Evolutionary conservation across 92 coral and sea anemone genomes (phyloP).

Genomic region (Parazoanthus swiftii): DNA sequence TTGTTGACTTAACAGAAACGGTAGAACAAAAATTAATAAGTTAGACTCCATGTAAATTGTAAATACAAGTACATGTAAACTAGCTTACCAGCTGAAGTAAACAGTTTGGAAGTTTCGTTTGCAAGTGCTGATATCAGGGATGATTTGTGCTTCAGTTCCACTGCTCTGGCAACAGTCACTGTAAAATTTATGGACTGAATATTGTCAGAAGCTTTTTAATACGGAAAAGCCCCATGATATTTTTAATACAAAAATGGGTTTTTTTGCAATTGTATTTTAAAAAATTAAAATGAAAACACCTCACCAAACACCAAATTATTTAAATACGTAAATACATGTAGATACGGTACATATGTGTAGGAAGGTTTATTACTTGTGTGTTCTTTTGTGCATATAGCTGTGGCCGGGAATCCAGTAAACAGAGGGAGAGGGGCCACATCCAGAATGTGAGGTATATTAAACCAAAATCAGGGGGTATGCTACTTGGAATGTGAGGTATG

Average conservation of each 20-base stretch:
- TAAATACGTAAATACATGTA: no score
- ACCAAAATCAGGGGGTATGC: no score
- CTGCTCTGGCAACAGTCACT: conserved; percentile 99
- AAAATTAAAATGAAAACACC: no score
- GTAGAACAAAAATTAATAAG: background rate
- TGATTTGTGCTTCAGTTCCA: conserved; percentile 93
- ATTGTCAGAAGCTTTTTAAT: background rate
- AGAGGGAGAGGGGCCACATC: background rate
- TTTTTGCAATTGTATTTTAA: no score
- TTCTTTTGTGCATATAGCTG: no score
- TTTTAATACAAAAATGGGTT: no score
- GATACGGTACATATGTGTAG: no score
- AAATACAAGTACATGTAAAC: background rate
- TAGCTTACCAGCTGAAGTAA: conserved; percentile 81
- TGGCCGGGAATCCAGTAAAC: no score
- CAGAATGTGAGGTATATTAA: background rate
- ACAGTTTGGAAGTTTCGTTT: conserved; percentile 88
- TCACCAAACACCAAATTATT: no score
- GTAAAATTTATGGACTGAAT: background rate
- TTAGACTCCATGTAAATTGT: background rate
- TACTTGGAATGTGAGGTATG: no score
- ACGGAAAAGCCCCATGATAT: no score
- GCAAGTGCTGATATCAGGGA: conserved; percentile 89
- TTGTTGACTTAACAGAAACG: background rate
- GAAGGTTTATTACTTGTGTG: background rate